Conservation (phyloP, 2,888 invertebrate genomes). For the Agriotes lineatus region DNA sequence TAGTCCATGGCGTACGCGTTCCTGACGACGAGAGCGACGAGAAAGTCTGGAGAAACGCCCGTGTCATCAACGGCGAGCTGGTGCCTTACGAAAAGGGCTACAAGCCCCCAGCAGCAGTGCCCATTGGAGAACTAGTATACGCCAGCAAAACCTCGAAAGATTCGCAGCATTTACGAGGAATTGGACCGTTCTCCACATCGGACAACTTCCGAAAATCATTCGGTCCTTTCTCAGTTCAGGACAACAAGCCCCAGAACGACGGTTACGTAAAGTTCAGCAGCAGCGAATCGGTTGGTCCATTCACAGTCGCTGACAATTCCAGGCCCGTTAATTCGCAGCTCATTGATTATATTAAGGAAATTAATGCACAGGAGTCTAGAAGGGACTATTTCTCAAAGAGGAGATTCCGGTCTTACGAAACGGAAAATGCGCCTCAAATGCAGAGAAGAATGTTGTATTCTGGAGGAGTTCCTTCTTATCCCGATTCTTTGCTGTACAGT, state of each 20-base stretch:
- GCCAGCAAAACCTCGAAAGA: conserved; percentile 56
- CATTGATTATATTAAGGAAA: conserved; percentile 76
- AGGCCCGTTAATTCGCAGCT: conserved; percentile 71
- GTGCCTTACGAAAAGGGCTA: conserved; percentile 81
- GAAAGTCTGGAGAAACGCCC: conserved; percentile 88
- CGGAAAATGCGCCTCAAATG: conserved; percentile 68
- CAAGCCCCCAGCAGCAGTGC: conserved; percentile 73
- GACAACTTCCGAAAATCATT: conserved; percentile 69
- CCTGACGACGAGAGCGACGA: conserved; percentile 86
- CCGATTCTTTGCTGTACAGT: conserved; percentile 75
- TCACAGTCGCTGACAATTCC: conserved; percentile 74
- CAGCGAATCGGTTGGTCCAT: conserved; percentile 71
- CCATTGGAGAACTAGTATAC: conserved; percentile 71
- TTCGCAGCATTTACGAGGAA: conserved; percentile 48
- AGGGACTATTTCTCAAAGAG: conserved; percentile 72
- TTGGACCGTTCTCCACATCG: conserved; percentile 74
- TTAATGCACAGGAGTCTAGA: conserved; percentile 75
- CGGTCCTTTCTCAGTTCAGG: conserved; percentile 74
- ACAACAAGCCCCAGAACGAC: conserved; percentile 63
- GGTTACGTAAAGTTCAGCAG: conserved; percentile 53
- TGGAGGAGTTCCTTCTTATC: conserved; percentile 73
- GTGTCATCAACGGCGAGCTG: conserved; percentile 87
- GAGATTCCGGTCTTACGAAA: conserved; percentile 65
- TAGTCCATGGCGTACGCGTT: conserved; percentile 84
- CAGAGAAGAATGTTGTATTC: conserved; percentile 80